These are phyloP conservation scores for Oncorhynchus masou DNA, from an alignment of 2,113 vertebrate species.

Conservation along the genomic window DNA sequence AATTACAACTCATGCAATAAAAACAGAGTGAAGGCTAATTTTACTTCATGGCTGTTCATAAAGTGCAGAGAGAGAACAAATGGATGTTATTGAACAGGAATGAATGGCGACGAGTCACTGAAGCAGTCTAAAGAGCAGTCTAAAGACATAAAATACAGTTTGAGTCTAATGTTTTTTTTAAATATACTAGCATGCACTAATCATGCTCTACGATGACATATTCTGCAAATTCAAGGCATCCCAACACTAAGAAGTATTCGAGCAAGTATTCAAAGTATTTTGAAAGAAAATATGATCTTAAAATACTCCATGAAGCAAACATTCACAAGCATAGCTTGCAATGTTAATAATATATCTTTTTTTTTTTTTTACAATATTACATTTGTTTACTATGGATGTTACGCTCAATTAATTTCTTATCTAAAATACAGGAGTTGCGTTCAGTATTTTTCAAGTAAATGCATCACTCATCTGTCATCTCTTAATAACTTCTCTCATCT, in stretches of 20 bases:
- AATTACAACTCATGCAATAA: not conserved
- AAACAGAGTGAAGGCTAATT: not conserved
- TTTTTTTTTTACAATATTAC: not conserved
- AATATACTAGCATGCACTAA: conserved; percentile 28
- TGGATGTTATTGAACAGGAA: not conserved
- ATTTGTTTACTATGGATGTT: not conserved
- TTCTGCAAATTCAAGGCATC: conserved; percentile 26
- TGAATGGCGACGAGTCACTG: not conserved
- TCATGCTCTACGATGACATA: conserved; percentile 33
- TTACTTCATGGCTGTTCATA: not conserved
- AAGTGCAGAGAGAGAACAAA: not conserved
- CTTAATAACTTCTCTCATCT: too few species aligned
- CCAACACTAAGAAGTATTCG: conserved; percentile 13
- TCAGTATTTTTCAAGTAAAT: too few species aligned
- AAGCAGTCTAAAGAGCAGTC: not conserved
- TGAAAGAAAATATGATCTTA: conserved; percentile 10
- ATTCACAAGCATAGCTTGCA: conserved; percentile 16
- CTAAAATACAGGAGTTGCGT: not conserved
- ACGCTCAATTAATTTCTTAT: conserved; percentile 12
- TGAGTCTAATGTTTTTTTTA: not conserved
- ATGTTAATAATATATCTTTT: not conserved
- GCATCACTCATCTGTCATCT: too few species aligned
- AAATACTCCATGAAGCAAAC: conserved; percentile 5
- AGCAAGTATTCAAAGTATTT: not conserved
- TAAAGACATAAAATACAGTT: conserved; percentile 4